Base-by-base conservation (phyloP, 2,797 vertebrate species). In the Anniella stebbinsi region DNA sequence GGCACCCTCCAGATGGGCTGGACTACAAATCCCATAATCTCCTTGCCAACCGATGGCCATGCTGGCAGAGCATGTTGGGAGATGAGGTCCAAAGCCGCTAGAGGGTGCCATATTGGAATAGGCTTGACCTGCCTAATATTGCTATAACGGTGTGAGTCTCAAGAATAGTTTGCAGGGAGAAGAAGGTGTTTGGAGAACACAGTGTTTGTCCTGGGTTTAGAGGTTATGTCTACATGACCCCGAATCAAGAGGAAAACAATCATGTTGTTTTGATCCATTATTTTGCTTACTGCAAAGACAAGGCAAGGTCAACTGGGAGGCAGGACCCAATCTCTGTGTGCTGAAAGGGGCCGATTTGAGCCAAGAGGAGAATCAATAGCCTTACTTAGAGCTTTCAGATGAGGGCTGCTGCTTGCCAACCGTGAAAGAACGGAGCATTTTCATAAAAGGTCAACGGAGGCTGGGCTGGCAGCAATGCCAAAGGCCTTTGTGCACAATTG, bases 361-460 rank as follows among this genome's bases (percentile, higher is more conserved):
- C 87, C 87, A 81, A 88, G 78, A 60, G 28, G 33, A 88, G 87
- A 72, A 72, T 60, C 48, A 45, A 60, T 63, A 80, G 23, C 51
- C 33, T 72, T 21, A 23, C 10, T 11, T 0, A 3, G 36, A 10
- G 67, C 66, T 85, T 86, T 89, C 75, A 69, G 81, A 87, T 63
- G 21, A 33, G 66, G 67, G 23, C 51, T 72, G 13, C 67, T 7
- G 28, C 18, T 38, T 67, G 45, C 73, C 67, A n/a, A 23, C 45
- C 72, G 21, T 30, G 81, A 21, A 86, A 81, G 41, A 70, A n/a
- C 17, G 38, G 30, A 70, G 17, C 36, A 21, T 85, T 89, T 86
- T 41, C 70, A 75, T 30, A 84, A 84, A 45, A 78, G 45, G 81
- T 69, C 81, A 78, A 69, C 38, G 36, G 25, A 84, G 28, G 28